Conservation (phyloP, 2,113 vertebrate species). For the Cynopterus brachyotis region DNA sequence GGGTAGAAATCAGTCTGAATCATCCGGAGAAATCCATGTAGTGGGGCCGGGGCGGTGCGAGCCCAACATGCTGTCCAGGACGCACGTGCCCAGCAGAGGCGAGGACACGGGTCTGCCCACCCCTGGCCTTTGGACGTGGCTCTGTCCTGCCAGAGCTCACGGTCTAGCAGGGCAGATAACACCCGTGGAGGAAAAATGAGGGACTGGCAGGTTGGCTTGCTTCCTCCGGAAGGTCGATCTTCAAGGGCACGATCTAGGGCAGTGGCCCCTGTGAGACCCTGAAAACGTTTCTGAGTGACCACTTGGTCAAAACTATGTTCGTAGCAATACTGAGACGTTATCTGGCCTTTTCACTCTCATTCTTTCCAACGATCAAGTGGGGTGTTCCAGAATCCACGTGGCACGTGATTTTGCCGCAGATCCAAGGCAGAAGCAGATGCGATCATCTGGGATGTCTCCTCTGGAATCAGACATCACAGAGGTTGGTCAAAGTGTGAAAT, state of each 20-base stretch:
- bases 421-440: no score
- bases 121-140: not conserved
- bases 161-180: not conserved
- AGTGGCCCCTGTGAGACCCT: rapidly evolving
- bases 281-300: not conserved
- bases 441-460: not conserved
- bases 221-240: not conserved
- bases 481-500: not conserved
- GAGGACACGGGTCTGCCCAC: rapidly evolving
- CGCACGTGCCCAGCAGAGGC: not conserved
- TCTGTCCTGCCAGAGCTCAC: not conserved
- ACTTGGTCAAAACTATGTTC: not conserved
- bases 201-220: not conserved
- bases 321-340: not conserved
- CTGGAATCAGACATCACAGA: not conserved
- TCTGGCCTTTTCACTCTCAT: no score
- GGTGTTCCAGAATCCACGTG: not conserved
- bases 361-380: not conserved
- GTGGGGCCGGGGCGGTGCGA: not conserved
- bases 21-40: not conserved
- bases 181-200: not conserved
- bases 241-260: not conserved
- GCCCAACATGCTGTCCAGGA: no score
- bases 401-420: no score
- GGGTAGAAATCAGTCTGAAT: not conserved